These are phyloP conservation scores for Chloropsis cyanopogon DNA, from an alignment of 2,113 vertebrate species.

Conservation along the genomic window DNA sequence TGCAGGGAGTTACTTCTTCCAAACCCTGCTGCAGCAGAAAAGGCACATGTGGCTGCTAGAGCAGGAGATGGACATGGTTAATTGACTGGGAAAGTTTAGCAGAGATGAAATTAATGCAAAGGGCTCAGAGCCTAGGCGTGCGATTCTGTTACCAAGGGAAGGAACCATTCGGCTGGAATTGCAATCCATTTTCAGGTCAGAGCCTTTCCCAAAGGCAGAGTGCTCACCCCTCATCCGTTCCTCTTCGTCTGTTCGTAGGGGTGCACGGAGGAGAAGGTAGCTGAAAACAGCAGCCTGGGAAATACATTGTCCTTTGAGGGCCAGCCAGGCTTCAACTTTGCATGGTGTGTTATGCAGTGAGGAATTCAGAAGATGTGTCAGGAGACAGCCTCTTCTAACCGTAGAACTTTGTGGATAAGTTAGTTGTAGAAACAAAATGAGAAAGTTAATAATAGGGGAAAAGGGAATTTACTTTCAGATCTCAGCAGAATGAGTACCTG, in stretches of 20 bases:
- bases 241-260: background rate
- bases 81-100: slow-evolving; percentile 66
- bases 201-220: slow-evolving; percentile 43
- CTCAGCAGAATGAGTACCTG: slow-evolving; percentile 5
- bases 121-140: slow-evolving; percentile 21
- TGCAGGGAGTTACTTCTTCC: slow-evolving; percentile 21
- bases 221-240: background rate
- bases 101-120: slow-evolving; percentile 63
- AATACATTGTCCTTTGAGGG: slow-evolving; percentile 26
- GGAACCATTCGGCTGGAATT: slow-evolving; percentile 34
- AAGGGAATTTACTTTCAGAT: background rate
- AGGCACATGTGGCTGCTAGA: slow-evolving; percentile 50
- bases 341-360: slow-evolving; percentile 57
- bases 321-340: slow-evolving; percentile 41
- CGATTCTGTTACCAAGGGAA: slow-evolving; percentile 39
- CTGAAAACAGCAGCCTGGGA: slow-evolving; percentile 48
- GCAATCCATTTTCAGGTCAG: slow-evolving; percentile 59
- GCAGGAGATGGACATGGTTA: slow-evolving; percentile 49
- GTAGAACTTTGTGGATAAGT: slow-evolving; percentile 38
- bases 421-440: slow-evolving; percentile 59
- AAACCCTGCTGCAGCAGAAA: slow-evolving; percentile 23
- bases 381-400: slow-evolving; percentile 10
- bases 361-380: slow-evolving; percentile 54
- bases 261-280: background rate
- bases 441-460: background rate